Evolutionary conservation across 2,113 vertebrate species (phyloP).

Genomic region (Salvelinus fontinalis): DNA sequence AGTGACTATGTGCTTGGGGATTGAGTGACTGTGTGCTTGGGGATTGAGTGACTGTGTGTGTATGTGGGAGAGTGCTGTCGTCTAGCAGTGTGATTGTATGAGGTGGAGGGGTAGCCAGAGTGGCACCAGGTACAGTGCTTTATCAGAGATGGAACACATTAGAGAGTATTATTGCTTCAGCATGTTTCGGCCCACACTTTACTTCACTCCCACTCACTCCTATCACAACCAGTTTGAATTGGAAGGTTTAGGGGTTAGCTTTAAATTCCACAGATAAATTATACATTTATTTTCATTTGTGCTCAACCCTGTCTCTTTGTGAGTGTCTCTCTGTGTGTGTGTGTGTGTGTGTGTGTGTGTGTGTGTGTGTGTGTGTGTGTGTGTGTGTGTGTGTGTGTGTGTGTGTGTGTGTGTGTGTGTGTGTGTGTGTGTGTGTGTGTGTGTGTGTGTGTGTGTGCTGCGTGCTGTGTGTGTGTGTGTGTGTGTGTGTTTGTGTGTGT

Average conservation of each 20-base stretch:
- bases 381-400: slow-evolving; percentile 5
- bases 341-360: background rate
- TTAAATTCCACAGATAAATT: slow-evolving; percentile 53
- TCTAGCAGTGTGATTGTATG: slow-evolving; percentile 20
- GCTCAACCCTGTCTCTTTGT: slow-evolving; percentile 18
- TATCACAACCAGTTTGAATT: slow-evolving; percentile 35
- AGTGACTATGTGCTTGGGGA: too few relatives aligned
- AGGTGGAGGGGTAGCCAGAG: slow-evolving; percentile 43
- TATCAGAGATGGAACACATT: slow-evolving; percentile 58
- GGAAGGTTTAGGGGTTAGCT: slow-evolving; percentile 30
- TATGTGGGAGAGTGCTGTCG: slow-evolving; percentile 5
- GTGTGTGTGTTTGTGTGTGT: background rate
- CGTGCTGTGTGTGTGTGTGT: background rate
- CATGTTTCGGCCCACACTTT: slow-evolving; percentile 47
- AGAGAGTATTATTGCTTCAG: slow-evolving; percentile 55
- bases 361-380: background rate
- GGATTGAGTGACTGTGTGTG: background rate
- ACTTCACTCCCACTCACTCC: slow-evolving; percentile 40
- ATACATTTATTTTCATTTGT: slow-evolving; percentile 38
- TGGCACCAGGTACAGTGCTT: slow-evolving; percentile 57
- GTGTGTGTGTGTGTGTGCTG: slow-evolving; percentile 4
- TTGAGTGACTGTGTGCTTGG: background rate
- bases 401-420: background rate
- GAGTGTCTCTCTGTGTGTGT: background rate
- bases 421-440: slow-evolving; percentile 9